Conservation (phyloP, 2,113 vertebrate species). For the Catagonus wagneri region DNA sequence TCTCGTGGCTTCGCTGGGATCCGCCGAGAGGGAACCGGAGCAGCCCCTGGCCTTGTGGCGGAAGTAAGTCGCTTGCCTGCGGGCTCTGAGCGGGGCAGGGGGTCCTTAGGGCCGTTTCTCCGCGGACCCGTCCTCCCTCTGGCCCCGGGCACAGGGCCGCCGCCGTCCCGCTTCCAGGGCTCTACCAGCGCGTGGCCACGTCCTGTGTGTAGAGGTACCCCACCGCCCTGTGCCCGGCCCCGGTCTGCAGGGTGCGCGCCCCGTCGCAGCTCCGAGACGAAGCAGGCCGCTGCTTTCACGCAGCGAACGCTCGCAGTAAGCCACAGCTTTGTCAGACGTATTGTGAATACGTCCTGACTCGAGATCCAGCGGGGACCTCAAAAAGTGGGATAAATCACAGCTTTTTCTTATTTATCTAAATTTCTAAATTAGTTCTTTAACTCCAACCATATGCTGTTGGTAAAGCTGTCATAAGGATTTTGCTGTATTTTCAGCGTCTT, state of each 20-base stretch:
- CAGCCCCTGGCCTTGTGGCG: slow-evolving; percentile 95
- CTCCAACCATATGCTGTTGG: rapidly evolving
- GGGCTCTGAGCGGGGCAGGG: neutral
- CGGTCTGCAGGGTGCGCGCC: too few relatives aligned
- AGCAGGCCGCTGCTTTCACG: neutral
- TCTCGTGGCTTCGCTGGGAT: slow-evolving; percentile 93
- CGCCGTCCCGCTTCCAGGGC: neutral
- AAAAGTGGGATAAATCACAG: rapidly evolving
- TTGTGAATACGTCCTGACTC: rapidly evolving
- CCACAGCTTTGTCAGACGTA: rapidly evolving
- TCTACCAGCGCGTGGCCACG: rapidly evolving
- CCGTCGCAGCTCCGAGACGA: too few relatives aligned
- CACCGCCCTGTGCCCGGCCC: too few relatives aligned
- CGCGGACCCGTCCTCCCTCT: neutral
- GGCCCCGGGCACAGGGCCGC: neutral
- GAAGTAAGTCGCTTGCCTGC: slow-evolving; percentile 85
- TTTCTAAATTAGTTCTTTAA: too few relatives aligned
- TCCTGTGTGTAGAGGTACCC: neutral
- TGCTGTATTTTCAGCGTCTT: rapidly evolving
- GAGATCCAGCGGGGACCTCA: rapidly evolving
- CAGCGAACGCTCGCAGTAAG: rapidly evolving
- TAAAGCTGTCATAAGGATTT: rapidly evolving
- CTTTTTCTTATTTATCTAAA: rapidly evolving
- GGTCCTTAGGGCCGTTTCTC: rapidly evolving
- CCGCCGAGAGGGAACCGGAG: slow-evolving; percentile 89